Conservation (phyloP, 2,888 invertebrate species). For the Sesia bembeciformis region DNA sequence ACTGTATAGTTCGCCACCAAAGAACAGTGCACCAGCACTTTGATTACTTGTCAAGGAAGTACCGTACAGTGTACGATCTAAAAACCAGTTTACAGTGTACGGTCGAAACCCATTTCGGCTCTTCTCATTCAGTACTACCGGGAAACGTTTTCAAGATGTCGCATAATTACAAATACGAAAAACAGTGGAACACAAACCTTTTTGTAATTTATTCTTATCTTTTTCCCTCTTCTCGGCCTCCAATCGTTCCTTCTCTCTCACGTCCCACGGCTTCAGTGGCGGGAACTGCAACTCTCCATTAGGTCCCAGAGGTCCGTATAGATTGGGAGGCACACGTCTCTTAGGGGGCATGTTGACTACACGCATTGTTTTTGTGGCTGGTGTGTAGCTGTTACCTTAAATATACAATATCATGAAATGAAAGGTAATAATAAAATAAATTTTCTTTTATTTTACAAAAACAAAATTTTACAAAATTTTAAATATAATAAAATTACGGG, state of each 20-base stretch:
- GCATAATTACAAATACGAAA: not conserved
- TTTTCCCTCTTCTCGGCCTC: constrained; percentile 38
- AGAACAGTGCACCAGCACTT: too few relatives aligned
- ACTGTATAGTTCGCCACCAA: too few relatives aligned
- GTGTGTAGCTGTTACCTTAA: constrained; percentile 53
- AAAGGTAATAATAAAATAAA: too few relatives aligned
- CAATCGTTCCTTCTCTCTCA: constrained; percentile 52
- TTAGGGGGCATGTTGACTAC: constrained; percentile 54
- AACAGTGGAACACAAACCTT: constrained; percentile 30
- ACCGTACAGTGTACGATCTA: too few relatives aligned
- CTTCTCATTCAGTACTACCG: too few relatives aligned
- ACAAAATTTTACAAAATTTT: too few relatives aligned
- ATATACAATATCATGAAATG: not conserved
- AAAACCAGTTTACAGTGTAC: too few relatives aligned
- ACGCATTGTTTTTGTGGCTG: constrained; percentile 38
- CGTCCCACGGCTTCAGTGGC: constrained; percentile 56
- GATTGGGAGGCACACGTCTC: constrained; percentile 29
- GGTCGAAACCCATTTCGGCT: too few relatives aligned
- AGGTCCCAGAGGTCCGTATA: constrained; percentile 55
- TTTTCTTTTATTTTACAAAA: too few relatives aligned
- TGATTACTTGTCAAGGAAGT: too few relatives aligned
- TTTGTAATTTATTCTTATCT: constrained; percentile 38
- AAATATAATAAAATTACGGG: too few relatives aligned
- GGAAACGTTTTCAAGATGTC: too few relatives aligned
- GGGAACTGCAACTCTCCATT: constrained; percentile 75